These are phyloP conservation scores for Ditylenchus dipsaci DNA, from an alignment of 1,140 invertebrate species.

Conservation along the genomic window DNA sequence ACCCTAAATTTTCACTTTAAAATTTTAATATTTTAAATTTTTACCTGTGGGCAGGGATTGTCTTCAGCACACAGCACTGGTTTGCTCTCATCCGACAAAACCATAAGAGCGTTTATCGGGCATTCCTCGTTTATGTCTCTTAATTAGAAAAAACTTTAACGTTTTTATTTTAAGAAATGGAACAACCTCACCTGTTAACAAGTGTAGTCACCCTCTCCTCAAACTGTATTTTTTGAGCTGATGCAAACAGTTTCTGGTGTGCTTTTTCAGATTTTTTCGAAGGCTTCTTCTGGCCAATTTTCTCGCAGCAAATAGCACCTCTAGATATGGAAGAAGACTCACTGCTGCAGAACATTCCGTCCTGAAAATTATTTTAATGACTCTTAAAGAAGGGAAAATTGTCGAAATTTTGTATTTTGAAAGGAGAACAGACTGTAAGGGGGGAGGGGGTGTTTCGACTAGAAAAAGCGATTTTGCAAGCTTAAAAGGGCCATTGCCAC, in stretches of 20 bases:
- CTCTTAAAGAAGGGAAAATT: too few relatives aligned
- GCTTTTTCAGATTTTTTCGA: too few relatives aligned
- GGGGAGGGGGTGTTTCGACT: too few relatives aligned
- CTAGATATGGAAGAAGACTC: not conserved
- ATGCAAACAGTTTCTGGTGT: not conserved
- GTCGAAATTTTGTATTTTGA: too few relatives aligned
- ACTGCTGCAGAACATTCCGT: not conserved
- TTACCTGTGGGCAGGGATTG: slow-evolving; percentile 22
- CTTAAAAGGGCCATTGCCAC: too few relatives aligned
- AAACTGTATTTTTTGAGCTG: not conserved
- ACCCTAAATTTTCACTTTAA: too few relatives aligned
- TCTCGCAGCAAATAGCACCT: not conserved
- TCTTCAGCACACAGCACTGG: slow-evolving; percentile 9
- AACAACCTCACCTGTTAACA: slow-evolving; percentile 2
- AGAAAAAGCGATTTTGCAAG: too few relatives aligned
- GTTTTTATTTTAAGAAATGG: too few relatives aligned
- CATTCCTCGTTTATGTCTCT: slow-evolving; percentile 19
- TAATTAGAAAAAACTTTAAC: too few relatives aligned
- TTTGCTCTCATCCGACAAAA: slow-evolving; percentile 29
- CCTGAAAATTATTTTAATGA: not conserved
- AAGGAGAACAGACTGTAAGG: too few relatives aligned
- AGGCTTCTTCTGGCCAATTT: not conserved
- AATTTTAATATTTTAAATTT: not conserved
- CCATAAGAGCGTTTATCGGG: slow-evolving; percentile 15
- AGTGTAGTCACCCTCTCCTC: slow-evolving; percentile 1